Evolutionary conservation across 1,140 invertebrate genomes (phyloP), one percentile per base, ranked within the genome.

Genomic region (Aphelenchoides fujianensis): DNA sequence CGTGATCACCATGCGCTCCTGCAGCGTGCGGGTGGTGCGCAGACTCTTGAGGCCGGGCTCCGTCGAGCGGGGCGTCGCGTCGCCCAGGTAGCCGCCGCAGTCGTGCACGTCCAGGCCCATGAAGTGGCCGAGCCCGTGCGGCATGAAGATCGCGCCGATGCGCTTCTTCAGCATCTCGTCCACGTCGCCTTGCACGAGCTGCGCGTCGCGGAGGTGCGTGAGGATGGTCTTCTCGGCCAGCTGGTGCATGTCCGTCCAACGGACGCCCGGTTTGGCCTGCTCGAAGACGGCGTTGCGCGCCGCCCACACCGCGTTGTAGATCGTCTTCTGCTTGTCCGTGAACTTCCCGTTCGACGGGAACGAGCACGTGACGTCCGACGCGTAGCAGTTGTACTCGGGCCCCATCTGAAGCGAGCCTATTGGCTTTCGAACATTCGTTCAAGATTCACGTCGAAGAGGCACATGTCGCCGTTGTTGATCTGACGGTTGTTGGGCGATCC

Each of bases 341-440:
- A 98, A 99, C 85, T 94, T 95, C 28, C 96, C 95, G 88, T 91
- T 96, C 1, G 90, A 92, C 5, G 96, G 96, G 84, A 92, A 98
- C 2, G 92, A 91, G 85, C 93, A 96, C 0, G 96, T 98, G 41
- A 99, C 97, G 83, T 98, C 96, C 0, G 95, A 93, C 0, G 92
- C 90, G 85, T 97, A 98, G 59, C 96, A 94, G 83, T 91, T 94
- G 84, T 98, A 98, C 85, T 96, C 94, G 27, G 90, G 93, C 19
- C 96, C 96, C 95, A 98, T 97, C 3, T n/a, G n/a, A n/a, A n/a
- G n/a, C n/a, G n/a, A n/a, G n/a, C n/a, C n/a, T 69, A 2, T 68
- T 68, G 2, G 41, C 12, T 16, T 48, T 48, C 41, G 41, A 48
- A 48, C 12, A 48, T 23, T 48, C 23, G 41, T n/a, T n/a, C n/a